Percentiles rank a stretch among this genome's conserved stretches.
Conservation (phyloP, 2,113 vertebrate genomes). For the Phaetusa simplex region DNA sequence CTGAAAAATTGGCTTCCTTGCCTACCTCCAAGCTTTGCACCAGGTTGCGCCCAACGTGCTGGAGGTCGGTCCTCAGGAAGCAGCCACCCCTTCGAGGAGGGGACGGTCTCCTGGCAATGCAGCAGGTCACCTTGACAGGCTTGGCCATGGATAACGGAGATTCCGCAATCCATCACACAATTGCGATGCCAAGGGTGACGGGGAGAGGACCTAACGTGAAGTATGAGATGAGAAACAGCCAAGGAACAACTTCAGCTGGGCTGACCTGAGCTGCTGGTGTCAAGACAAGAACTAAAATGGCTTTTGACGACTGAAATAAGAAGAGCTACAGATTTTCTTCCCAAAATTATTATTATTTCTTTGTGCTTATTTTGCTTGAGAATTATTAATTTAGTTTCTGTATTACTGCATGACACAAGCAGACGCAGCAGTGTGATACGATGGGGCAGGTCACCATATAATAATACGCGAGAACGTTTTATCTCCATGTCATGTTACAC, state of each 20-base stretch:
- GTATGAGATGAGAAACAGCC: background rate
- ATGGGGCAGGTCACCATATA: background rate
- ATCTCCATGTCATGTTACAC: background rate
- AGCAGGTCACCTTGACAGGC: background rate
- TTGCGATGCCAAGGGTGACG: fast-evolving
- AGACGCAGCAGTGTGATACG: fast-evolving
- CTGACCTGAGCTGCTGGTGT: background rate
- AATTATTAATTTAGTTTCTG: background rate
- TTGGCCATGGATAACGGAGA: fast-evolving
- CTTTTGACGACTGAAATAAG: background rate
- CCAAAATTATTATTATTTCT: background rate
- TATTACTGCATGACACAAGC: background rate
- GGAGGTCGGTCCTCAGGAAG: fast-evolving
- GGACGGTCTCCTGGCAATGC: fast-evolving
- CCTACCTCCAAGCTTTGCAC: background rate
- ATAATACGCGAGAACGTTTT: background rate
- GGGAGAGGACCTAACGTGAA: background rate
- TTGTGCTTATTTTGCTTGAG: background rate
- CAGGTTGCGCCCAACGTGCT: background rate
- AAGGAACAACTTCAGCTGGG: background rate
- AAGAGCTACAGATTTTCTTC: background rate
- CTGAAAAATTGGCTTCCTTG: background rate
- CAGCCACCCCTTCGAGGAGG: background rate
- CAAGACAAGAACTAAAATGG: background rate
- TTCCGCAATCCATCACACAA: background rate